A percentile compares a stretch with the other conserved stretches of the same genome.
phyloP scores from a whole-genome alignment of 1,140 invertebrate genomes.

The Potamilus streckersoni region DNA sequence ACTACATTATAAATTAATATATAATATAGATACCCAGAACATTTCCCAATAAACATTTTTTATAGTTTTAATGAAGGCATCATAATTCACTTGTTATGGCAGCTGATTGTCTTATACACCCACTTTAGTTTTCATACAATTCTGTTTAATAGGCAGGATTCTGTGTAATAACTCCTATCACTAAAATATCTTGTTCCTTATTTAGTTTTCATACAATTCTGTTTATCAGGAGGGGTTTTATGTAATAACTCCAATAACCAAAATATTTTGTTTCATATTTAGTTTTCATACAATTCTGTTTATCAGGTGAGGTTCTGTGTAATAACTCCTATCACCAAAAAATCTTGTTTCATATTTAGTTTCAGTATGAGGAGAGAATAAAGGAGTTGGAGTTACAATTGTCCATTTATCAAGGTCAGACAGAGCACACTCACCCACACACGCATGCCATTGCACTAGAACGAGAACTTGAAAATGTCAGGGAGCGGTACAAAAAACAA shows the following conservation, averaged over 20 bases:
- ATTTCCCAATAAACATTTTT: no score
- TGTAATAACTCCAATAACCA: not conserved
- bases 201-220: slow-evolving; percentile 34
- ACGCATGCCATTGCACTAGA: slow-evolving; percentile 58
- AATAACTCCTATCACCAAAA: not conserved
- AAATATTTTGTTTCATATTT: slow-evolving; percentile 4
- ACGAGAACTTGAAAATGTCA: slow-evolving; percentile 59
- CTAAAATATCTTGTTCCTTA: not conserved
- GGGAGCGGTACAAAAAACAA: slow-evolving; percentile 55
- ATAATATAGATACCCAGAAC: no score
- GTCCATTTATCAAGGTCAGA: slow-evolving; percentile 42
- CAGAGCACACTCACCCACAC: slow-evolving; percentile 54
- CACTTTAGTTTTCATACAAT: not conserved
- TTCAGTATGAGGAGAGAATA: slow-evolving; percentile 64
- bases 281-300: slow-evolving; percentile 33
- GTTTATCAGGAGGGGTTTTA: not conserved
- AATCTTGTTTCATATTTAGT: slow-evolving; percentile 33
- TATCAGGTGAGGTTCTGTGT: not conserved
- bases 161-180: not conserved
- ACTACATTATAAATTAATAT: no score
- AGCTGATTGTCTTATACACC: not conserved
- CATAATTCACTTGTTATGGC: not conserved
- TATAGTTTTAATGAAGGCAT: no score
- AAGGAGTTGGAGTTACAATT: slow-evolving; percentile 60
- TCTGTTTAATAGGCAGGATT: not conserved